phyloP scores from a whole-genome alignment of 2,888 invertebrate genomes.

The Ctena decussata region DNA sequence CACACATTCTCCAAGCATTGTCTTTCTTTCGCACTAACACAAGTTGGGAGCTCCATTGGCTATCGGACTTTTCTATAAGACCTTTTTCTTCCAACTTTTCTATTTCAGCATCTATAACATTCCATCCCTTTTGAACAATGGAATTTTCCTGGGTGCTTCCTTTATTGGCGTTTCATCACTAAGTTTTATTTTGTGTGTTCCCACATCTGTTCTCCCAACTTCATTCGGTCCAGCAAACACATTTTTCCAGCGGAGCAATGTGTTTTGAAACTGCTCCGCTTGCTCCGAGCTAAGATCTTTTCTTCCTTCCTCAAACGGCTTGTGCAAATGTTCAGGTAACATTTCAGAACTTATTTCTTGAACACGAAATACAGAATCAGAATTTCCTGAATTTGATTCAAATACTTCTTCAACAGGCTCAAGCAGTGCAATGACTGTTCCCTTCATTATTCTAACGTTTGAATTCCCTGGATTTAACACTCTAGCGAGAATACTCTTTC shows the following conservation, averaged over 20 bases:
- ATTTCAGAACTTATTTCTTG: not conserved
- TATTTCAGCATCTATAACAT: slow-evolving; percentile 7
- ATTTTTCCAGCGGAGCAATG: not conserved
- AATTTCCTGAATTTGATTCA: not conserved
- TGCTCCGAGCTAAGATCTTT: not conserved
- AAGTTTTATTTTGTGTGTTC: slow-evolving; percentile 7
- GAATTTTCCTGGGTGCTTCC: slow-evolving; percentile 1
- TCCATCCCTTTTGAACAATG: slow-evolving; percentile 11
- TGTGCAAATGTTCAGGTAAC: not conserved
- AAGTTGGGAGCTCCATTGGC: not conserved
- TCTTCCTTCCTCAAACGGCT: not conserved
- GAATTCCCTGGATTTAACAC: slow-evolving; percentile 7
- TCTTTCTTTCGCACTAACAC: too few relatives aligned
- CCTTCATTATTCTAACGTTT: not conserved
- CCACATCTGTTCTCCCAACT: not conserved
- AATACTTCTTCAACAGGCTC: not conserved
- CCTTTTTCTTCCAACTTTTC: slow-evolving; percentile 1
- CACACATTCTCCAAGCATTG: too few relatives aligned
- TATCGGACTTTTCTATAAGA: slow-evolving; percentile 11
- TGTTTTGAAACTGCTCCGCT: not conserved
- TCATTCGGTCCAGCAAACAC: not conserved
- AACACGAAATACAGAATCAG: not conserved
- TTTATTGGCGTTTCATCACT: slow-evolving; percentile 16
- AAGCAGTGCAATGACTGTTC: not conserved
- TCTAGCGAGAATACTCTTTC: not conserved